Evolutionary conservation across 2,113 vertebrate genomes (phyloP).

Genomic region (Etheostoma spectabile): DNA sequence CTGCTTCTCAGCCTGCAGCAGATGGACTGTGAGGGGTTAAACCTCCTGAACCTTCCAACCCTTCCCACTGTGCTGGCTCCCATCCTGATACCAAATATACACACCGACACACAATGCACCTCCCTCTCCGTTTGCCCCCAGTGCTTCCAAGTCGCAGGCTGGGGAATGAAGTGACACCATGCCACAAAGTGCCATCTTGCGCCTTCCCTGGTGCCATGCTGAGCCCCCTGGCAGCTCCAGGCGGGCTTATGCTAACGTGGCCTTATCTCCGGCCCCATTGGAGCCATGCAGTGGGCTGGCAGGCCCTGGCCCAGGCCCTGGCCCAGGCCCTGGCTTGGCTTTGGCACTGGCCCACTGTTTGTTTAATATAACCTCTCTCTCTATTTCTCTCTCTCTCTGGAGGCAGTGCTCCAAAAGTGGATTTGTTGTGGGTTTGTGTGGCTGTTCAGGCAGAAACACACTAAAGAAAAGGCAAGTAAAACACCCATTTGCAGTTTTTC

Average conservation of each 20-base stretch:
- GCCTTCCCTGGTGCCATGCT: constrained; percentile 43
- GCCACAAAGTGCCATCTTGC: constrained; percentile 65
- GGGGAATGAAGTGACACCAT: constrained; percentile 38
- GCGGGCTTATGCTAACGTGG: constrained; percentile 47
- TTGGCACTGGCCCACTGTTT: constrained; percentile 50
- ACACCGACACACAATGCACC: constrained; percentile 47
- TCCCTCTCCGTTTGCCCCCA: constrained; percentile 40
- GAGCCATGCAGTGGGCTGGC: constrained; percentile 32
- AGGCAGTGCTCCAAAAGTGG: constrained; percentile 37
- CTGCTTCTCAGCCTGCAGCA: constrained; percentile 44
- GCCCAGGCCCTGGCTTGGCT: constrained; percentile 18
- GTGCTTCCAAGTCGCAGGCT: constrained; percentile 51
- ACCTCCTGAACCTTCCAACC: constrained; percentile 55
- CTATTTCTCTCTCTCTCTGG: constrained; percentile 21
- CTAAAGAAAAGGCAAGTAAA: constrained; percentile 5
- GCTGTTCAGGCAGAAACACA: neutral
- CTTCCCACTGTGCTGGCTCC: constrained; percentile 62
- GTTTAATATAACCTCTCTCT: constrained; percentile 42
- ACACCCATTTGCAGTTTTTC: constrained; percentile 15
- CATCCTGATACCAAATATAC: constrained; percentile 64
- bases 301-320: constrained; percentile 52
- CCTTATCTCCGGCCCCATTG: constrained; percentile 58
- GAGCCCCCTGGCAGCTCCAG: constrained; percentile 52
- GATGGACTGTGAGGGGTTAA: constrained; percentile 73
- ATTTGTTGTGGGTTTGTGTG: constrained; percentile 37